Evolutionary conservation across 1,140 invertebrate genomes (phyloP), one percentile per base, ranked within the genome.

Genomic region (Bombus confusus): DNA sequence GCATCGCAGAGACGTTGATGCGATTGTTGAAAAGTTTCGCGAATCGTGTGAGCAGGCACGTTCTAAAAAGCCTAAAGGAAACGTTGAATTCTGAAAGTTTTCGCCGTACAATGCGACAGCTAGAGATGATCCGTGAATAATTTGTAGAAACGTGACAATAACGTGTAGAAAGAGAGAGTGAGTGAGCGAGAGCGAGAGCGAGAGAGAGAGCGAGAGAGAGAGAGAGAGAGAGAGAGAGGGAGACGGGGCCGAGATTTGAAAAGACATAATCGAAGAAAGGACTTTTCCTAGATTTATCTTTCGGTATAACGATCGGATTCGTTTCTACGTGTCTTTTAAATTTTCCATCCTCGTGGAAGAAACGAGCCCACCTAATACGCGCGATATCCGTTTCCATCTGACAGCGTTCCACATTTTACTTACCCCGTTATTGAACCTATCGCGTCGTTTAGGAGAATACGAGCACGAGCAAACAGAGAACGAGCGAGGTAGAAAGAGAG

Each of bases 401-500:
- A 62, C 59, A 9, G 4, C 28, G 59, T 62, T 62, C 25, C 59
- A 5, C 59, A 28, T 62, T 62, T 52, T 52, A 22, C 47, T 52
- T 22, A 52, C 47, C 47, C 59, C 28, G 28, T 15, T 31, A 31
- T 57, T 22, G 43, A 52, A 74, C 2, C 39, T 78, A 18, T 37
- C 47, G 75, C 47, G 47, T n/a, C 47, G 52, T 62, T 72, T 22
- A 31, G 69, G 57, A 68, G 28, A 80, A n/a, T 81, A 77, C 47
- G 79, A 86, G 83, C 52, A 74, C 68, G 69, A 64, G 37, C 43
- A 75, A 68, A 31, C 3, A 31, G 2, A 66, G 31, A 31, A 31
- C n/a, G 62, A 64, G 62, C 34, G 68, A 28, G 71, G n/a, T 73
- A 83, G 59, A n/a, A 72, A 80, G 76, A 79, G 69, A 41, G 80